Conservation (phyloP, 2,888 invertebrate genomes). For the Acheta domesticus region DNA sequence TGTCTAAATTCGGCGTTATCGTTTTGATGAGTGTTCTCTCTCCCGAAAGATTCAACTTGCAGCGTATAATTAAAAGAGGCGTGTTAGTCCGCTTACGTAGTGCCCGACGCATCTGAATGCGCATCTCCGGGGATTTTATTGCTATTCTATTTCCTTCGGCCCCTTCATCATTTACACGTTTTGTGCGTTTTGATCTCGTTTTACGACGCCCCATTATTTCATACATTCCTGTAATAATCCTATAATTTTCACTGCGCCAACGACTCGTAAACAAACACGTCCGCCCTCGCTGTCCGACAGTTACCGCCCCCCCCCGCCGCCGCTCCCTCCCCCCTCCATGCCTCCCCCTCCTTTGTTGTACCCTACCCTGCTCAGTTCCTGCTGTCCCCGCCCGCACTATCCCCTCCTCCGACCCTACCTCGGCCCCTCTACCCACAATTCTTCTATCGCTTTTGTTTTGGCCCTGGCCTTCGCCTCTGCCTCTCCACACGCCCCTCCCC, state of each 20-base stretch:
- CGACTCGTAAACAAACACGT: not conserved
- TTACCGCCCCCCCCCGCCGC: not conserved
- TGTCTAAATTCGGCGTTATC: not conserved
- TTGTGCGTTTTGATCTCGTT: slow-evolving; percentile 18
- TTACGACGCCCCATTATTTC: slow-evolving; percentile 18
- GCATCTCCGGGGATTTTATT: not conserved
- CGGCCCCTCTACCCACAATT: not conserved
- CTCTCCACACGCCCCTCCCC: not conserved
- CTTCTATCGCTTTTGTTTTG: not conserved
- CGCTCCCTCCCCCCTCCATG: not conserved
- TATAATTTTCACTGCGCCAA: not conserved
- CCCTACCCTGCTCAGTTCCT: not conserved
- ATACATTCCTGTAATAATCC: slow-evolving; percentile 3
- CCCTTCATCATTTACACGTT: slow-evolving; percentile 18
- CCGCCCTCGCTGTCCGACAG: not conserved
- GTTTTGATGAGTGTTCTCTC: not conserved
- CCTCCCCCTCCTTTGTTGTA: not conserved
- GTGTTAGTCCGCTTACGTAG: not conserved
- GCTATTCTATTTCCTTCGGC: slow-evolving; percentile 1
- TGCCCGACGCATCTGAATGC: not conserved
- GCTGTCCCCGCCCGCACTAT: not conserved
- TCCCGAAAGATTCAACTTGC: not conserved
- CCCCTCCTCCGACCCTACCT: not conserved
- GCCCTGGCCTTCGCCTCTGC: not conserved
- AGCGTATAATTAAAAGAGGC: slow-evolving; percentile 5